Evolutionary conservation across 2,888 invertebrate species (phyloP), one percentile per base, ranked within the genome.

Genomic region (Podabrus alpinus): DNA sequence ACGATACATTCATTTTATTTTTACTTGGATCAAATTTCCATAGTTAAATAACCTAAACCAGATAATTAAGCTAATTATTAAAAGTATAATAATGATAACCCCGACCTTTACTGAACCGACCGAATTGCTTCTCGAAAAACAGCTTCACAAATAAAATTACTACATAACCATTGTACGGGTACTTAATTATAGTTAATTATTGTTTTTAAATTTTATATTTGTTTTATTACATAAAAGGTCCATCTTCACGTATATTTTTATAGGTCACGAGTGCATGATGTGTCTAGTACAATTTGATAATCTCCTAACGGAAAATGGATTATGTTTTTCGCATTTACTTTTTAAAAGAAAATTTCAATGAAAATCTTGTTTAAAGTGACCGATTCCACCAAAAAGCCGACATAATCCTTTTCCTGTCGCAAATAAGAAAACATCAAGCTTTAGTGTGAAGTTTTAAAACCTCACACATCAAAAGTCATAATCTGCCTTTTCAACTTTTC

Each of bases 401-500:
- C n/a, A 45, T 45, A 45, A 45, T 45, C 76, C 73, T 68, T 71
- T 73, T 71, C 67, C 66, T 76, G 62, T 29, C 24, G 62, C 17
- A 25, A 72, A 16, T 69, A 61, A 9, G 15, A 68, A 68, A 68
- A 72, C 75, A 69, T 71, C 66, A 59, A 66, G 72, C 60, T 45
- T 69, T 24, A 59, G 66, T 25, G 24, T 59, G 19, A 75, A 70
- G 69, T 72, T 72, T 75, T 72, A 72, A 75, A 25, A 68, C 66
- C 11, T 66, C 73, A 71, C 76, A 73, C 71, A 68, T 76, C 76
- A 76, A 71, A 76, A 71, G 72, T 72, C 60, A 75, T 75, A 76
- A 73, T 73, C 73, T 73, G 70, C 71, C 76, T 73, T 71, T 21
- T 71, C 76, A 76, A 73, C 73, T 73, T 73, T 73, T 73, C 75